Evolutionary conservation across 2,113 vertebrate genomes (phyloP).

Genomic region (Xenopus laevis): DNA sequence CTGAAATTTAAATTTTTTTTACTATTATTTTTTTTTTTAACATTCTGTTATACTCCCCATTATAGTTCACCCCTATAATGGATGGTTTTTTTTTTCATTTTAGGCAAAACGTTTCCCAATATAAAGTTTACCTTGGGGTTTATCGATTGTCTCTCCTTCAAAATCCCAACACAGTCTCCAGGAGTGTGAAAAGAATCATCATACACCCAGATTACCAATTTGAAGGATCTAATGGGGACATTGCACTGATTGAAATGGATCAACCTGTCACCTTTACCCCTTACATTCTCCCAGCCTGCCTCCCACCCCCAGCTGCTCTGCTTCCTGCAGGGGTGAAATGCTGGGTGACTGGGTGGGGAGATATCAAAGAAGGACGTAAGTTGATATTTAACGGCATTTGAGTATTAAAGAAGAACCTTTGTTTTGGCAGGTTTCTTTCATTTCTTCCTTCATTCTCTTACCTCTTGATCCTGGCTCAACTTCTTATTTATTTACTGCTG

Average conservation of each 20-base stretch:
- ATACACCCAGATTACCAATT: conserved; percentile 32
- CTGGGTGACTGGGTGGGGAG: conserved; percentile 63
- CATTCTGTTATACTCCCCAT: too few species aligned
- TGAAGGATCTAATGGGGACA: conserved; percentile 46
- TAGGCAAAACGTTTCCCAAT: not conserved
- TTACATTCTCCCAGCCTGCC: conserved; percentile 54
- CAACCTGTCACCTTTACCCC: conserved; percentile 34
- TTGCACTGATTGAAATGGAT: conserved; percentile 53
- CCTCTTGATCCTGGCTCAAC: too few species aligned
- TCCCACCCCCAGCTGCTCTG: conserved; percentile 31
- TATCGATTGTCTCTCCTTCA: not conserved
- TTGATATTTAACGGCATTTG: not conserved
- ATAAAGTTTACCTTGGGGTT: conserved; percentile 6
- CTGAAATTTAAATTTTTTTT: too few species aligned
- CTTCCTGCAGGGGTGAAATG: conserved; percentile 25
- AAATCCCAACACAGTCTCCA: not conserved
- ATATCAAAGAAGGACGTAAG: conserved; percentile 50
- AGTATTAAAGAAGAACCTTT: too few species aligned
- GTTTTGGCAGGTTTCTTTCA: too few species aligned
- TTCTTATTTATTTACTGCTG: too few species aligned
- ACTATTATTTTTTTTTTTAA: too few species aligned
- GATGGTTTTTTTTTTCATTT: not conserved
- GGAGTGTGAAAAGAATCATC: conserved; percentile 40
- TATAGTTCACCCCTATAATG: not conserved
- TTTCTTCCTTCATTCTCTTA: too few species aligned